Base-by-base conservation (phyloP, 2,888 invertebrate species). In the Coronaproctus castanopsis region DNA sequence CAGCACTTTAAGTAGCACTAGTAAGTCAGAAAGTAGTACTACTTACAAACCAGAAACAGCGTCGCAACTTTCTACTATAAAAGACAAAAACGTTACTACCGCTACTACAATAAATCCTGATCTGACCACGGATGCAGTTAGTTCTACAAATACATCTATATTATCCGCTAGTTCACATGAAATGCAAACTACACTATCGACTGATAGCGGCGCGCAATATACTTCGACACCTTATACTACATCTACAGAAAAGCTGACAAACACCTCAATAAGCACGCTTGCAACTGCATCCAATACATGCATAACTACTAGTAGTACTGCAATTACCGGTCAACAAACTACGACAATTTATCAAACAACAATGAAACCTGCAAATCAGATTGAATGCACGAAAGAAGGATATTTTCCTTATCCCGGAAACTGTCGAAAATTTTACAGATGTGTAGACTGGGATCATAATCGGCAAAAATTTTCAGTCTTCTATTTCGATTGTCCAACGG, bases 351-450 rank as follows among this genome's bases (percentile, higher is more conserved):
- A 58, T 52, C 49, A 57, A 48, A 58, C 55, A 5, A 63, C 59
- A n/a, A 63, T 64, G 51, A 65, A 65, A 56, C 63, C 63, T 48
- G 58, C 57, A 48, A 62, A 57, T 18, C 58, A 64, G 64, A 63
- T 68, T 66, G 62, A 66, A 63, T 85, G 85, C 68, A 72, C 70
- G n/a, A 70, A 73, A 64, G 82, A 83, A 69, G 87, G 87, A 55
- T 87, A 84, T 70, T 77, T 81, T 67, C 78, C 80, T 18, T 80
- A 87, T 70, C 74, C 76, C 50, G 72, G 73, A 53, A 77, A 86
- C 67, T 87, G 87, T 68, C 79, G 76, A 62, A 83, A 81, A 69
- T 87, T 87, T 72, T 85, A 84, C 69, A 77, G 86, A 64, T 87
- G 87, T 71, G 84, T 85, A 8, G 78, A 78, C 68, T 78, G 78